Percentiles rank a stretch among this genome's conserved stretches.
phyloP scores from a whole-genome alignment of 2,888 invertebrate species.

The Eristalis pertinax region DNA sequence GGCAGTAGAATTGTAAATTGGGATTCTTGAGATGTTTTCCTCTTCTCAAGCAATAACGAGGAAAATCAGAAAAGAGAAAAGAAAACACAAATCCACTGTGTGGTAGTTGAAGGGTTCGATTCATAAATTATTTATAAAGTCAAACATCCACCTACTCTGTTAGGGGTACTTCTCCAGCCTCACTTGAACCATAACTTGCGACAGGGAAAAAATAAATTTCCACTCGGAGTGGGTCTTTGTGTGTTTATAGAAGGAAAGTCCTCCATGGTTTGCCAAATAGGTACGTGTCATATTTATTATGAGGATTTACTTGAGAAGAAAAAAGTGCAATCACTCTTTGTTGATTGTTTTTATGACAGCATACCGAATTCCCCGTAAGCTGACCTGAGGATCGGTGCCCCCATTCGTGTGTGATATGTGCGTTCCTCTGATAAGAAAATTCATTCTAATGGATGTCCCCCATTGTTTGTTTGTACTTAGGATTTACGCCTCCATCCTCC shows the following conservation, averaged over 20 bases:
- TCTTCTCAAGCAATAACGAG: background rate
- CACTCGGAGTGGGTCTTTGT: background rate
- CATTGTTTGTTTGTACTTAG: slow-evolving; percentile 14
- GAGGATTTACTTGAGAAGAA: slow-evolving; percentile 24
- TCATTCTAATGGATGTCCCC: slow-evolving; percentile 31
- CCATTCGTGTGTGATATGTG: slow-evolving; percentile 23
- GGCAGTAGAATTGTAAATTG: slow-evolving; percentile 48
- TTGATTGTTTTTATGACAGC: slow-evolving; percentile 46
- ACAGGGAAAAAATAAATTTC: background rate
- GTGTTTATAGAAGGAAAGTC: background rate
- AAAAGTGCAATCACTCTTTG: slow-evolving; percentile 45
- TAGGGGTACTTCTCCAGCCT: background rate
- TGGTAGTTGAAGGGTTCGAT: slow-evolving; percentile 31
- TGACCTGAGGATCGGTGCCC: slow-evolving; percentile 21
- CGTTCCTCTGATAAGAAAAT: slow-evolving; percentile 26
- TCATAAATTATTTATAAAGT: slow-evolving; percentile 49
- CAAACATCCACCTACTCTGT: slow-evolving; percentile 16
- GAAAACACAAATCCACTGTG: slow-evolving; percentile 14
- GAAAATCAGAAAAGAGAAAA: background rate
- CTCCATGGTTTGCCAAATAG: slow-evolving; percentile 28
- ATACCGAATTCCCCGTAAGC: background rate
- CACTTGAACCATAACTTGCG: slow-evolving; percentile 16
- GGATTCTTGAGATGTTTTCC: slow-evolving; percentile 16
- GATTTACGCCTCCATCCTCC: slow-evolving; percentile 16
- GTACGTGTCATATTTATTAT: slow-evolving; percentile 44